These are phyloP conservation scores for Triplophysa yarkandensis DNA, from an alignment of 2,797 vertebrate genomes.

Conservation along the genomic window DNA sequence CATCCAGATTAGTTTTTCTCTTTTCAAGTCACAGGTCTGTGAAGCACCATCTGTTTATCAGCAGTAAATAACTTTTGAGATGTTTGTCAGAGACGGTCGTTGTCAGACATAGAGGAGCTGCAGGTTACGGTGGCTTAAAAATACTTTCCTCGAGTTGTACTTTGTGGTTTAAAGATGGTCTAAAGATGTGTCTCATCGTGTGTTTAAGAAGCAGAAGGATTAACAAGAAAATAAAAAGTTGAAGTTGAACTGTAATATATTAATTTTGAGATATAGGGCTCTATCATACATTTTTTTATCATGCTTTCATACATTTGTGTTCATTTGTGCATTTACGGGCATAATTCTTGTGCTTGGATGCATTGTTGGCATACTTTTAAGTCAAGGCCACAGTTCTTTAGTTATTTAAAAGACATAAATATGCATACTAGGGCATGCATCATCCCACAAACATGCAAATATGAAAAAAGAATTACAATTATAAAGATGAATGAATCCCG, in stretches of 20 bases:
- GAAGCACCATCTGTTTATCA: conserved; percentile 72
- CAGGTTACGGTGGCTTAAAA: not conserved
- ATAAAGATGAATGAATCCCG: too few species aligned
- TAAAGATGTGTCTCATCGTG: not conserved
- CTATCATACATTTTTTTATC: too few species aligned
- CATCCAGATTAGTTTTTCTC: conserved; percentile 52
- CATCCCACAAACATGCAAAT: too few species aligned
- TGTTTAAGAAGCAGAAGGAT: not conserved
- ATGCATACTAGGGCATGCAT: too few species aligned
- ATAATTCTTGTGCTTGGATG: too few species aligned
- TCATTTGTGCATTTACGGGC: too few species aligned
- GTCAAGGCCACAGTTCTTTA: too few species aligned
- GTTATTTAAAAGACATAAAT: too few species aligned
- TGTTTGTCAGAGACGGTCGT: conserved; percentile 63
- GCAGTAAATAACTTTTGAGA: conserved; percentile 64
- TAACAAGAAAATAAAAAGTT: not conserved
- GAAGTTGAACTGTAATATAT: not conserved
- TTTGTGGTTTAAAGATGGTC: not conserved
- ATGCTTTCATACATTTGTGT: too few species aligned
- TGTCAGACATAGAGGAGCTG: conserved; percentile 54
- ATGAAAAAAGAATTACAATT: too few species aligned
- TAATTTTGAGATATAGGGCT: not conserved
- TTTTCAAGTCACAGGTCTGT: conserved; percentile 63
- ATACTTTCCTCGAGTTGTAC: not conserved
- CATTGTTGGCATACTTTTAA: too few species aligned